A percentile compares a stretch with the other conserved stretches of the same genome.
Evolutionary conservation across 2,113 vertebrate genomes (phyloP).

Genomic region (Trematocara nigrifrons): DNA sequence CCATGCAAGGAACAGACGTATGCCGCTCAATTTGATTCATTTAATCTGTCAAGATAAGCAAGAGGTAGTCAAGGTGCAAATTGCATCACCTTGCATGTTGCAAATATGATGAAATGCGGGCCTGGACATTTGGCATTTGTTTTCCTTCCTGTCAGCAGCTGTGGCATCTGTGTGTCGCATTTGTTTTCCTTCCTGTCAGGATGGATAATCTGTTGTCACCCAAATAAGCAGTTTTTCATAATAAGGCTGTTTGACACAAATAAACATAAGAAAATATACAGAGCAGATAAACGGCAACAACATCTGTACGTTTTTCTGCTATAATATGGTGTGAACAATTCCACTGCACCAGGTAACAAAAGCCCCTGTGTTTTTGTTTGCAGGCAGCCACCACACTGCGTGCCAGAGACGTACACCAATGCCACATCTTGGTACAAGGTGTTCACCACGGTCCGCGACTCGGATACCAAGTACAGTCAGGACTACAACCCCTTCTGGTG

Average conservation of each 20-base stretch:
- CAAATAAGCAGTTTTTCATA: background rate
- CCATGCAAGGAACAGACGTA: background rate
- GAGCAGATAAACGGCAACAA: background rate
- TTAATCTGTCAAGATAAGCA: background rate
- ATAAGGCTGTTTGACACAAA: background rate
- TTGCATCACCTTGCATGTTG: background rate
- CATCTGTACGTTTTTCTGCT: background rate
- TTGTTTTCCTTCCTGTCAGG: background rate
- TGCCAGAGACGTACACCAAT: slow-evolving; percentile 93
- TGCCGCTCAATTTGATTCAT: background rate
- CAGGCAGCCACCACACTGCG: slow-evolving; percentile 93
- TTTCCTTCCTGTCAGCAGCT: background rate
- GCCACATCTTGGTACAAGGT: slow-evolving; percentile 96
- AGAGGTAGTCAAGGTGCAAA: background rate
- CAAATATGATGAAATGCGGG: background rate
- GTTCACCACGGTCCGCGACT: slow-evolving; percentile 91
- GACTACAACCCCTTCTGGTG: slow-evolving; percentile 99
- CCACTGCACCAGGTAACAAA: background rate
- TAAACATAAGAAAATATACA: background rate
- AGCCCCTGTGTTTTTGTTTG: background rate
- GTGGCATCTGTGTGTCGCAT: background rate
- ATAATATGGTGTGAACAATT: background rate
- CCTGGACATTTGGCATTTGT: rapidly evolving
- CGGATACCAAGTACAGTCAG: slow-evolving; percentile 92
- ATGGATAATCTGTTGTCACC: background rate